Evolutionary conservation across 1,140 invertebrate genomes (phyloP), one percentile per base, ranked within the genome.

Genomic region (Mactra quadrangularis): DNA sequence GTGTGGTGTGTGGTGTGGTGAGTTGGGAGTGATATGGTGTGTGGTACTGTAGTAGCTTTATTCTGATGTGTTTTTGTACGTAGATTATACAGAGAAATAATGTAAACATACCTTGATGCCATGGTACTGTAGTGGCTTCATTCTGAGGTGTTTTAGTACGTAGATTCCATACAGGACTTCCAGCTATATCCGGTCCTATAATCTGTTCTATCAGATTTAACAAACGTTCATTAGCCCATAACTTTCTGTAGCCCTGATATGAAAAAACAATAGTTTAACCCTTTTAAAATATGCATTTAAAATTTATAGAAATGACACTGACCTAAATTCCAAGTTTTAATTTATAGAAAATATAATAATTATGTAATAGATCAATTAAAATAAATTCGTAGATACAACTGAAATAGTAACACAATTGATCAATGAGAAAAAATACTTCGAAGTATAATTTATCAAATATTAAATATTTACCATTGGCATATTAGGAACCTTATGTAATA

Each of bases 81-180:
- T n/a, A n/a, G n/a, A n/a, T n/a, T n/a, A n/a, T n/a, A n/a, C n/a
- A n/a, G n/a, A n/a, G 4, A 64, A 50, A 50, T 7, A 19, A 22
- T 62, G 6, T 57, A n/a, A 15, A 59, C 25, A 31, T 74, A 91
- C 90, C 90, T 88, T 92, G 91, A 84, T 92, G 91, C 91, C 91
- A 92, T 0, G 91, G 91, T 2, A 92, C 91, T 19, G n/a, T n/a
- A 85, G 88, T 89, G 29, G 88, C 87, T 41, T 90, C 87, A 74
- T 87, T 74, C 35, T 84, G 45, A 3, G 91, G 90, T 9, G 90
- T 90, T 64, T 92, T 92, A 17, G 91, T 89, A 11, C 91, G 71
- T 6, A 92, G 87, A 60, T 92, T 92, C 91, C 90, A 92, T 0
- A 92, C 91, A 0, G 91, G 91, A 57, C 91, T 90, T 33, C 88